Evolutionary conservation across 2,888 invertebrate genomes (phyloP), one percentile per base, ranked within the genome.

Genomic region (Argyresthia goedartella): DNA sequence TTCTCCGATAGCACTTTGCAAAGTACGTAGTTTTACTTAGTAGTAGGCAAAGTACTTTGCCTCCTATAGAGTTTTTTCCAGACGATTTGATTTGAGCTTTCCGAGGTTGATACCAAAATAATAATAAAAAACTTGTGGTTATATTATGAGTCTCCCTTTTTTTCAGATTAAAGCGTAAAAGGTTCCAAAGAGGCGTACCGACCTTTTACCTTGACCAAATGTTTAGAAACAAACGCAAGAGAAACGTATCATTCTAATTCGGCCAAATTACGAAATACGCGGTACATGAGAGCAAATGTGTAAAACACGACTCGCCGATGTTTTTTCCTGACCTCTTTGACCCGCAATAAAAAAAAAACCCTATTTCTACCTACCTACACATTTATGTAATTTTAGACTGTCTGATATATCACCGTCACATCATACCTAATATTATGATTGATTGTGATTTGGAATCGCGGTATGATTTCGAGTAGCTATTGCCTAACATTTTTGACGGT

Each of bases 321-420:
- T 25, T 25, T 25, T 25, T 25, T 25, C 25, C 25, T 48, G 48
- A 48, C 48, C 48, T 11, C 48, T 36, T 2, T 36, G 48, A 48
- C 48, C 48, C 15, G 48, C 15, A 13, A 48, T 25, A 25, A 25
- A 25, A 15, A 25, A 15, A 48, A 39, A 33, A 48, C 15, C 7
- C 35, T 36, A 13, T 48, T 48, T 48, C 14, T 39, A 6, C 16
- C 14, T 39, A 6, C 16, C 6, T 25, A 9, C 8, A n/a, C 36
- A 36, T 14, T 14, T 48, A 36, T 48, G 56, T 55, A 55, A 58
- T 57, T 55, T 57, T 54, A 55, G 35, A 53, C 54, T 49, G 59
- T 59, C 58, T 58, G 56, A 59, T 61, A 57, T 59, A 64, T 62
- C 62, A 62, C 62, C 57, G 58, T 57, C 58, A 57, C 36, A 35